phyloP scores from a whole-genome alignment of 2,888 invertebrate species.

The Coleophora flavipennella region DNA sequence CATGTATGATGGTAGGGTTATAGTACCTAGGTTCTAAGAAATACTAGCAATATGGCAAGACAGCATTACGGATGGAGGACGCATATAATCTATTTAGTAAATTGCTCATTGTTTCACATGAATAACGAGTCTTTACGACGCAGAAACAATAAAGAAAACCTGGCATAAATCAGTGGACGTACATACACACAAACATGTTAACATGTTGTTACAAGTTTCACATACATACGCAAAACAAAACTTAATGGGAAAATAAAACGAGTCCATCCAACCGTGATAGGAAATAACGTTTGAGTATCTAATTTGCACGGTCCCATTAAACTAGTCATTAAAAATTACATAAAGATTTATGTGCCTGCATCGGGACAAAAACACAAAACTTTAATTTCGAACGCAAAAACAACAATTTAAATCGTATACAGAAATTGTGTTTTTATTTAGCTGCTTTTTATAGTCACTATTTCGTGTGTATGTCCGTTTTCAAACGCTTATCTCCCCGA shows the following conservation, averaged over 20 bases:
- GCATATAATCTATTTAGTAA: constrained; percentile 66
- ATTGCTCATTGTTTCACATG: constrained; percentile 68
- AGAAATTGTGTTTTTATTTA: constrained; percentile 35
- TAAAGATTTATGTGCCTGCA: constrained; percentile 20
- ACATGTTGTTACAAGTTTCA: constrained; percentile 49
- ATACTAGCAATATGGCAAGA: constrained; percentile 69
- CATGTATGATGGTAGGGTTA: background rate
- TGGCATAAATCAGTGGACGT: constrained; percentile 60
- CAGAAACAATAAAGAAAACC: constrained; percentile 64
- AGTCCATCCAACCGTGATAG: constrained; percentile 23
- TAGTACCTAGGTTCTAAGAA: constrained; percentile 54
- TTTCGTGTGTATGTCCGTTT: constrained; percentile 37
- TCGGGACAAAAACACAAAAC: constrained; percentile 13
- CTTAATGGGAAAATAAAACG: constrained; percentile 35
- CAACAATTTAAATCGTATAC: constrained; percentile 65
- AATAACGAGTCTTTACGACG: constrained; percentile 63
- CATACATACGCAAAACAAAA: constrained; percentile 32
- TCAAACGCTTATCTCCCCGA: constrained; percentile 2
- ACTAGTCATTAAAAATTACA: constrained; percentile 36
- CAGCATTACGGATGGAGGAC: constrained; percentile 67
- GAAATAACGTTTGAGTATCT: constrained; percentile 17
- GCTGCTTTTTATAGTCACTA: constrained; percentile 14
- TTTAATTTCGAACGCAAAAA: constrained; percentile 27
- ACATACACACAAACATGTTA: constrained; percentile 44
- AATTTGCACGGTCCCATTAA: constrained; percentile 48